Evolutionary conservation across 1,140 invertebrate genomes (phyloP).

Genomic region (Andrena cerasifolii): DNA sequence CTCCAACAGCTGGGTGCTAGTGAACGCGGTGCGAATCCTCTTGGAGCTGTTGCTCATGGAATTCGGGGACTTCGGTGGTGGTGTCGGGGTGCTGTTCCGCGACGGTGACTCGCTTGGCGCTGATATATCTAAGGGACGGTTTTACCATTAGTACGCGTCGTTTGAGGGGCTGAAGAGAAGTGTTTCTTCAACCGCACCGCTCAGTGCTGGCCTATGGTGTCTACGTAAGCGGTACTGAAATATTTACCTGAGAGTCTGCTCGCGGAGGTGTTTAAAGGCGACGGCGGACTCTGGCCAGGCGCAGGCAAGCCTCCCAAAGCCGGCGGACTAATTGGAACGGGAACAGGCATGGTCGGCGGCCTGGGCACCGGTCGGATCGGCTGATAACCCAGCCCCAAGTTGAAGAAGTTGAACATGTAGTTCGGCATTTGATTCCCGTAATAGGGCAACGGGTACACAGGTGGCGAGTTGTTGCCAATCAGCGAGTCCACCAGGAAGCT

Average conservation of each 20-base stretch:
- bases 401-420: slow-evolving; percentile 80
- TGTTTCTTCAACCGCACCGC: too few relatives aligned
- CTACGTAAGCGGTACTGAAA: not conserved
- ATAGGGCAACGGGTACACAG: slow-evolving; percentile 76
- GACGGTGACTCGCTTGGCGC: slow-evolving; percentile 79
- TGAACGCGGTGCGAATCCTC: slow-evolving; percentile 95
- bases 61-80: slow-evolving; percentile 81
- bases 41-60: slow-evolving; percentile 86
- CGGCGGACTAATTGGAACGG: slow-evolving; percentile 67
- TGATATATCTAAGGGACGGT: slow-evolving; percentile 76
- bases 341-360: slow-evolving; percentile 68
- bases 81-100: slow-evolving; percentile 83
- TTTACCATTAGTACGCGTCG: slow-evolving; percentile 4
- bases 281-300: slow-evolving; percentile 74
- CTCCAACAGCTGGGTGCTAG: slow-evolving; percentile 94
- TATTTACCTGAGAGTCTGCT: slow-evolving; percentile 73
- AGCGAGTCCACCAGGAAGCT: slow-evolving; percentile 90
- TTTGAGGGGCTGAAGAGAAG: not conserved
- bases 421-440: slow-evolving; percentile 76
- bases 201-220: too few relatives aligned
- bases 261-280: slow-evolving; percentile 73
- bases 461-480: slow-evolving; percentile 84
- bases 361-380: slow-evolving; percentile 77
- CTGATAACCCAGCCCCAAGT: slow-evolving; percentile 76
- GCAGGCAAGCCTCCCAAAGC: slow-evolving; percentile 62